Conservation (phyloP, 1,140 invertebrate species). For the Planococcus citri region DNA sequence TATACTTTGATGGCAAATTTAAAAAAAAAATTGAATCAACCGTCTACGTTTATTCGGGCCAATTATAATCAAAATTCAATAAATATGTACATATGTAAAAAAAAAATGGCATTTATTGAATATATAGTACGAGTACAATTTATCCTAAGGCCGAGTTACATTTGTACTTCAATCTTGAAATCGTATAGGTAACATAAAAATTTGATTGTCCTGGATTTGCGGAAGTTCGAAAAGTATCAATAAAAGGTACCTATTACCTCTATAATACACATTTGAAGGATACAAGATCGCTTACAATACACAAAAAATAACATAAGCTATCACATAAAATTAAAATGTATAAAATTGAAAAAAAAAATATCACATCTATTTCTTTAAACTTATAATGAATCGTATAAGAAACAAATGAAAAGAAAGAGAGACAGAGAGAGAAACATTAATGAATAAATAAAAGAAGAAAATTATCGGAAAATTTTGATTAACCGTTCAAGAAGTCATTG, state of each 20-base stretch:
- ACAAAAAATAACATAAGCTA: not conserved
- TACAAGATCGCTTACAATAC: not conserved
- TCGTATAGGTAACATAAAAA: not conserved
- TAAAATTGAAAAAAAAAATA: not conserved
- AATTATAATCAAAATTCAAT: too few species aligned
- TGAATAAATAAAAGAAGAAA: not conserved
- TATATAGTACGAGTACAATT: not conserved
- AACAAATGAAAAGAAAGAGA: not conserved
- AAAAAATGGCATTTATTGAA: constrained; percentile 8
- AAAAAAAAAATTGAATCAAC: too few species aligned
- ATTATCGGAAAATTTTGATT: not conserved
- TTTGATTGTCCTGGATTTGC: too few species aligned
- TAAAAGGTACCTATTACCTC: too few species aligned
- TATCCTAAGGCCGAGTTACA: not conserved
- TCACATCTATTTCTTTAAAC: not conserved
- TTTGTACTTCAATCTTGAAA: not conserved
- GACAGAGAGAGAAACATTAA: not conserved
- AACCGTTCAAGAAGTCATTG: constrained; percentile 24
- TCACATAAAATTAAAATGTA: not conserved
- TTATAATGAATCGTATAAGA: not conserved
- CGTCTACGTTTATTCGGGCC: too few species aligned
- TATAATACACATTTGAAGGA: too few species aligned
- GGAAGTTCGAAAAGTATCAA: too few species aligned
- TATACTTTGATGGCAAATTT: too few species aligned
- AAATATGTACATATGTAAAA: too few species aligned